Percentiles rank a stretch among this genome's conserved stretches.
These are phyloP conservation scores for Cephalotes varians DNA, from an alignment of 2,888 invertebrate species.

Conservation along the genomic window DNA sequence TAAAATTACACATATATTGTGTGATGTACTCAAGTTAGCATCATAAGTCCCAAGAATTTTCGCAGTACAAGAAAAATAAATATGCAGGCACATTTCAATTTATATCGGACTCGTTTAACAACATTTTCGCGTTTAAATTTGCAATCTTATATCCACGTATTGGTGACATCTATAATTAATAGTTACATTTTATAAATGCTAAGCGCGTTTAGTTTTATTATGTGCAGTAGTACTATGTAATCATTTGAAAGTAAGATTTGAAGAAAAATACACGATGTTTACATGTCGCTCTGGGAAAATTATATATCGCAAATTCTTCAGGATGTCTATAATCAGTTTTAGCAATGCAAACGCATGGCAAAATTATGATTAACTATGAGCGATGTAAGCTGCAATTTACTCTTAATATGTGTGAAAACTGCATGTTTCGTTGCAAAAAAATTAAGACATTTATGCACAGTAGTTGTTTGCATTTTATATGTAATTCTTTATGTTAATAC, in stretches of 20 bases:
- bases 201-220: background rate
- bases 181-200: background rate
- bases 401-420: background rate
- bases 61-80: conserved; percentile 17
- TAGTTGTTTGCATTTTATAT: background rate
- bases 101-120: background rate
- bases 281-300: background rate
- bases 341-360: background rate
- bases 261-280: background rate
- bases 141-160: background rate
- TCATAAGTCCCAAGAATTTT: conserved; percentile 41
- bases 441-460: background rate
- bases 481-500: background rate
- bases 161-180: background rate
- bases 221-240: background rate
- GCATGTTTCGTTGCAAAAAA: background rate
- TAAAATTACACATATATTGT: conserved; percentile 3
- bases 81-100: background rate
- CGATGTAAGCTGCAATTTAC: conserved; percentile 9
- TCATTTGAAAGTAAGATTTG: background rate
- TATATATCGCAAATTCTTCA: background rate
- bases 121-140: background rate
- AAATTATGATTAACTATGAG: conserved; percentile 7
- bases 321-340: background rate
- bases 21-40: conserved; percentile 25